Conservation (phyloP, 2,797 vertebrate genomes). For the Clarias fuscus region DNA sequence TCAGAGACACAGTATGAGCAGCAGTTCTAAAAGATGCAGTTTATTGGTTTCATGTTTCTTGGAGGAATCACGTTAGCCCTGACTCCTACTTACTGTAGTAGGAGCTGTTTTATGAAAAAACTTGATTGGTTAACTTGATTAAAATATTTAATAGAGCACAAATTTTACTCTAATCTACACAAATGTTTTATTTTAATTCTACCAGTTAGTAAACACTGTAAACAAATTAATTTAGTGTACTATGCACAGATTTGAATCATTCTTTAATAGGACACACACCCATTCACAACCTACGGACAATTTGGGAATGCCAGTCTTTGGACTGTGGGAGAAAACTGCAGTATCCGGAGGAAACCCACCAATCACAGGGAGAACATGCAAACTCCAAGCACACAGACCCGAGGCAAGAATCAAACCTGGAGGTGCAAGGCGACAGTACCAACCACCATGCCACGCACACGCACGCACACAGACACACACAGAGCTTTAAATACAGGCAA, state of each 20-base stretch:
- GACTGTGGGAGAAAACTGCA: too few species aligned
- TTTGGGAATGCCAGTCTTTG: too few species aligned
- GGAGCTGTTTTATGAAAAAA: neutral
- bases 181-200: neutral
- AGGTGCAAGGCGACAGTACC: too few species aligned
- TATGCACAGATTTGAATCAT: neutral
- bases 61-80: neutral
- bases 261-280: neutral
- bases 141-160: neutral
- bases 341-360: too few species aligned
- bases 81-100: neutral
- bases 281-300: too few species aligned
- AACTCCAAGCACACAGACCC: too few species aligned
- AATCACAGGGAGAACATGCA: too few species aligned
- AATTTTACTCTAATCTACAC: neutral
- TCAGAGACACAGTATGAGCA: too few species aligned
- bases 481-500: slow-evolving; percentile 9
- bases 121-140: neutral
- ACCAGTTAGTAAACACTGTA: neutral
- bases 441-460: neutral
- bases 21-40: neutral
- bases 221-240: neutral
- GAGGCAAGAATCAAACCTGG: too few species aligned
- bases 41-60: neutral
- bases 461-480: neutral